Conservation (phyloP, 2,113 vertebrate genomes). For the Chaetodon trifascialis region DNA sequence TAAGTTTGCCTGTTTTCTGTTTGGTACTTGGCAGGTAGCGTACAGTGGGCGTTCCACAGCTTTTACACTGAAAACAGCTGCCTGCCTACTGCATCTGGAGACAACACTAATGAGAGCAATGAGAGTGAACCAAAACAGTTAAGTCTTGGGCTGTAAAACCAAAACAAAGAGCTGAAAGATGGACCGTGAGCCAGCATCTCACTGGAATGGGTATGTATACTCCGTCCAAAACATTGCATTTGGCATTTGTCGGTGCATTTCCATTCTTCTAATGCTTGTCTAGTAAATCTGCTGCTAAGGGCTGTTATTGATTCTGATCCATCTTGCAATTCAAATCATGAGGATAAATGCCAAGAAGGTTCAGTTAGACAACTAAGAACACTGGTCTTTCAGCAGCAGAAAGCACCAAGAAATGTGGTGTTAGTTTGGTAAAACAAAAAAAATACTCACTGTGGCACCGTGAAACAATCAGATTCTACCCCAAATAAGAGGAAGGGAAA, state of each 20-base stretch:
- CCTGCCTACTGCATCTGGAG: background rate
- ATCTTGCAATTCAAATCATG: background rate
- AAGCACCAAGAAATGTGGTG: background rate
- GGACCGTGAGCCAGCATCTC: no score
- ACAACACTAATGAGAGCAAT: background rate
- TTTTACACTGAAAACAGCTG: background rate
- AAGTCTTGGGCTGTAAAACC: no score
- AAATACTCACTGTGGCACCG: background rate
- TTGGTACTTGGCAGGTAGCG: no score
- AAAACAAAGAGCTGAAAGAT: no score
- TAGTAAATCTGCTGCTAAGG: no score
- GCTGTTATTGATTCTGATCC: background rate
- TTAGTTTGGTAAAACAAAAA: background rate
- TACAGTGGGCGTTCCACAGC: background rate
- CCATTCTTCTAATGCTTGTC: no score
- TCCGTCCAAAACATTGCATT: no score
- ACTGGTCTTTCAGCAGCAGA: background rate
- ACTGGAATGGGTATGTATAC: no score
- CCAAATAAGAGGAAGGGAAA: background rate
- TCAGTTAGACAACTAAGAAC: background rate
- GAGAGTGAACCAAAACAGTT: no score
- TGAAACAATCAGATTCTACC: background rate
- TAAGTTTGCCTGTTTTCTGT: background rate
- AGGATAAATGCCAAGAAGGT: background rate
- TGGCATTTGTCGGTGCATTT: no score